phyloP scores from a whole-genome alignment of 2,797 vertebrate species.

The Thalassophryne amazonica region DNA sequence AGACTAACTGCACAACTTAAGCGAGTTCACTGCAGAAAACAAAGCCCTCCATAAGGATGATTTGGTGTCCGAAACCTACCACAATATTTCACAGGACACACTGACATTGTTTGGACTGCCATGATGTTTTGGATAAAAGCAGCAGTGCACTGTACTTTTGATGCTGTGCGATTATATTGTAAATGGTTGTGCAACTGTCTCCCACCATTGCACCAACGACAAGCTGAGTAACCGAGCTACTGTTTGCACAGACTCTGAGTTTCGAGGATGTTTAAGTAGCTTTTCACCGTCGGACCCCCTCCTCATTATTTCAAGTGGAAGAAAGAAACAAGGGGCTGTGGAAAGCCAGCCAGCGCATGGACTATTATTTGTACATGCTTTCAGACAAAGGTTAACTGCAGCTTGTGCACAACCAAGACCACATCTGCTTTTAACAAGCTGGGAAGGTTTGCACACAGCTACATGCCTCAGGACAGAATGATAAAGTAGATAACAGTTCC shows the following conservation, averaged over 20 bases:
- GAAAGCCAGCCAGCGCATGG: slow-evolving; percentile 8
- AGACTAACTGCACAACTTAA: no score
- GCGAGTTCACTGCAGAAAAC: no score
- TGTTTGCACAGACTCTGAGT: slow-evolving; percentile 44
- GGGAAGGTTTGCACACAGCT: background rate
- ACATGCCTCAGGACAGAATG: slow-evolving; percentile 5
- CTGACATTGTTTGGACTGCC: no score
- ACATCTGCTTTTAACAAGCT: slow-evolving; percentile 24
- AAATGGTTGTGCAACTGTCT: slow-evolving; percentile 29
- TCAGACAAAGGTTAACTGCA: slow-evolving; percentile 44
- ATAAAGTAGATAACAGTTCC: background rate
- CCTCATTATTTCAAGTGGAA: slow-evolving; percentile 54
- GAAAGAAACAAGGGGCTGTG: slow-evolving; percentile 32
- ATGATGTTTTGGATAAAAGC: slow-evolving; percentile 4
- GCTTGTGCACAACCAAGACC: slow-evolving; percentile 17
- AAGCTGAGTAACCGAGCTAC: slow-evolving; percentile 24
- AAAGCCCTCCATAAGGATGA: no score
- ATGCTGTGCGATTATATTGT: slow-evolving; percentile 10
- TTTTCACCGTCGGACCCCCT: slow-evolving; percentile 45
- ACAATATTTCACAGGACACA: no score
- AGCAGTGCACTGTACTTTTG: background rate
- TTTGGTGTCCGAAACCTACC: no score
- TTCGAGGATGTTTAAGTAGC: slow-evolving; percentile 48
- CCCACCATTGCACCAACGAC: slow-evolving; percentile 5
- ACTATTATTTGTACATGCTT: slow-evolving; percentile 38